phyloP scores from a whole-genome alignment of 2,888 invertebrate genomes.

The Drosophila sordidula region DNA sequence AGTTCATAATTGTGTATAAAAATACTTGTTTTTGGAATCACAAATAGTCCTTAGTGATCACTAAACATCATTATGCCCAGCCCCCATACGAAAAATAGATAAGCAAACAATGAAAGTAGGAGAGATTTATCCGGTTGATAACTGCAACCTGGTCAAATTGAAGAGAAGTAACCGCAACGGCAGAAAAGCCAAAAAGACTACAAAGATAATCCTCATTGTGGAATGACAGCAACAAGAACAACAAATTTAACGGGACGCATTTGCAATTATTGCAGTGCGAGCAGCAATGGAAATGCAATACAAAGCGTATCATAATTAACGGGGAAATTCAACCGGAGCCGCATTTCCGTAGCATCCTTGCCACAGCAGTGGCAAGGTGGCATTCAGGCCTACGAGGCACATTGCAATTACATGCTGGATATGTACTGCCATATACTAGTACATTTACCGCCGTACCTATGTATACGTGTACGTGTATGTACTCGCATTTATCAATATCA shows the following conservation, averaged over 20 bases:
- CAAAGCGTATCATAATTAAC: constrained; percentile 42
- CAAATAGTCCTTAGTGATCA: no score
- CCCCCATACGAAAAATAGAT: neutral
- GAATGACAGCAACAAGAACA: constrained; percentile 4
- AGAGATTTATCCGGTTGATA: neutral
- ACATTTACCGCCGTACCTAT: neutral
- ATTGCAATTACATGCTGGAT: constrained; percentile 28
- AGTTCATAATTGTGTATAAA: neutral
- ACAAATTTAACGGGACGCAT: constrained; percentile 8
- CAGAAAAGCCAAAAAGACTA: neutral
- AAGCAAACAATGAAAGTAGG: neutral
- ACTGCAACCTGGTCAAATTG: neutral
- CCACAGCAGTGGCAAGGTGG: constrained; percentile 23
- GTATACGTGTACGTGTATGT: constrained; percentile 16
- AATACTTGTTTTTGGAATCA: neutral
- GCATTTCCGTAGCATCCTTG: constrained; percentile 50
- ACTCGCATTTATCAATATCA: constrained; percentile 47
- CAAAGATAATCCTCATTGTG: constrained; percentile 10
- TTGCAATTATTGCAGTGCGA: constrained; percentile 49
- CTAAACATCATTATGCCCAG: no score
- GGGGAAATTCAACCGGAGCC: constrained; percentile 28
- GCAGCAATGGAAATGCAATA: constrained; percentile 35
- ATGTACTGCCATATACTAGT: neutral
- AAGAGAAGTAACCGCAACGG: neutral
- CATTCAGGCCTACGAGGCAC: constrained; percentile 25